Evolutionary conservation across 1,140 invertebrate genomes (phyloP), one percentile per base, ranked within the genome.

Genomic region (Aphaenogaster floridana): DNA sequence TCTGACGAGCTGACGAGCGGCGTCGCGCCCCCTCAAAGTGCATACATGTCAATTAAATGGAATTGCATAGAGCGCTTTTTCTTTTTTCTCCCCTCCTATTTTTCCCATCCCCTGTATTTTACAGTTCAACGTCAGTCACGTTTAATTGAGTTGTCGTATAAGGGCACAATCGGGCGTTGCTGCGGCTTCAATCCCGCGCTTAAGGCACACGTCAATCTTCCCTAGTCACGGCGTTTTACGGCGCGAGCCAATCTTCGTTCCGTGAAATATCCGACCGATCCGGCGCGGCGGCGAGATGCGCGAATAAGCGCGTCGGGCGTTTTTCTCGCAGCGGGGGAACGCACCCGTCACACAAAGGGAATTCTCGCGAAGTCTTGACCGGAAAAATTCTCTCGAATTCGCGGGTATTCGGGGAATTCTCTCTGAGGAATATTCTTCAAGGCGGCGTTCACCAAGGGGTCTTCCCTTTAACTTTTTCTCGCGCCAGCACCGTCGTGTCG

Each of bases 361-460:
- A 76, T 84, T 76, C 80, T 61, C 80, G 69, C 69, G 80, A 61
- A 69, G 45, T 50, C 69, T 63, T 84, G 69, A 74, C 68, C 54
- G 69, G 80, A 84, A 84, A 76, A 63, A 84, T 84, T 84, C 69
- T 48, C 42, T 61, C 80, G 42, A 66, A 84, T 76, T 74, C 80
- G 57, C 54, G 45, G 34, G 57, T 34, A 84, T 83, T 74, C 28
- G 80, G 8, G n/a, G 48, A 74, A 74, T 61, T 84, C 54, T 36
- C 54, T 84, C 69, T 61, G 28, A 76, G 34, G 69, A 84, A 84
- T 76, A 84, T 84, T 39, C 39, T 42, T 61, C 17, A n/a, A 17
- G 39, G 69, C 69, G 42, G 17, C 36, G 48, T 61, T 48, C 80
- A 61, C 54, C 80, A 34, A 42, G 9, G 9, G 15, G 2, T 83